A percentile compares a stretch with the other conserved stretches of the same genome.
phyloP scores from a whole-genome alignment of 2,888 invertebrate species.

The Scelioninae gen. 1 region DNA sequence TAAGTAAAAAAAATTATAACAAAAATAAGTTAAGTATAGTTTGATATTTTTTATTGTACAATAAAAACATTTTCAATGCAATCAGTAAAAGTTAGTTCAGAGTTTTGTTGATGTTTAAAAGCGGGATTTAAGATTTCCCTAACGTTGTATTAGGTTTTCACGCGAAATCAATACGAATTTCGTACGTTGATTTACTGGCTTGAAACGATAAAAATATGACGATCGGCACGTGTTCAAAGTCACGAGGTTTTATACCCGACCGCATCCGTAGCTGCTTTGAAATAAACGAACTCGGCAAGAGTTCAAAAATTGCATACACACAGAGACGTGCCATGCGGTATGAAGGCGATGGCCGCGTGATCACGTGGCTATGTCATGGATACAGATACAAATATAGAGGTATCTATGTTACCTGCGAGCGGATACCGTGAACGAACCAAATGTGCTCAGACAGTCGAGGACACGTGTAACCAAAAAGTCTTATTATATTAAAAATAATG shows the following conservation, averaged over 20 bases:
- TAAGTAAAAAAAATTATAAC: no score
- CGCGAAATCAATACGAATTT: conserved; percentile 7
- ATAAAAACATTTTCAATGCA: no score
- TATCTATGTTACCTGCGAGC: conserved; percentile 47
- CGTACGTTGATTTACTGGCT: neutral
- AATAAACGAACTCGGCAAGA: conserved; percentile 45
- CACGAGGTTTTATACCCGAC: conserved; percentile 25
- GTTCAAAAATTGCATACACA: conserved; percentile 55
- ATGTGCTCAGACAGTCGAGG: conserved; percentile 23
- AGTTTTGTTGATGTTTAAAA: neutral
- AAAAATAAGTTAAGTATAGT: no score
- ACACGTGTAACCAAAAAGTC: conserved; percentile 20
- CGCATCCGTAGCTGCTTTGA: conserved; percentile 13
- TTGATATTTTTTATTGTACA: no score
- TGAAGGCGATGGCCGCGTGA: conserved; percentile 65
- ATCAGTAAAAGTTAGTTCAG: no score
- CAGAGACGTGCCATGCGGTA: conserved; percentile 55
- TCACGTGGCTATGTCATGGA: conserved; percentile 63
- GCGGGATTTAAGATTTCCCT: neutral
- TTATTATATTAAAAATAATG: neutral
- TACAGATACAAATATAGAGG: conserved; percentile 48
- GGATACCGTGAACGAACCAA: conserved; percentile 18
- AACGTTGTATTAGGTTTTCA: neutral
- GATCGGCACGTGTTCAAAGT: conserved; percentile 13
- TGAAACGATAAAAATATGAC: conserved; percentile 19